Evolutionary conservation across 2,797 vertebrate genomes (phyloP), one percentile per base, ranked within the genome.

Genomic region (Lates japonicus): DNA sequence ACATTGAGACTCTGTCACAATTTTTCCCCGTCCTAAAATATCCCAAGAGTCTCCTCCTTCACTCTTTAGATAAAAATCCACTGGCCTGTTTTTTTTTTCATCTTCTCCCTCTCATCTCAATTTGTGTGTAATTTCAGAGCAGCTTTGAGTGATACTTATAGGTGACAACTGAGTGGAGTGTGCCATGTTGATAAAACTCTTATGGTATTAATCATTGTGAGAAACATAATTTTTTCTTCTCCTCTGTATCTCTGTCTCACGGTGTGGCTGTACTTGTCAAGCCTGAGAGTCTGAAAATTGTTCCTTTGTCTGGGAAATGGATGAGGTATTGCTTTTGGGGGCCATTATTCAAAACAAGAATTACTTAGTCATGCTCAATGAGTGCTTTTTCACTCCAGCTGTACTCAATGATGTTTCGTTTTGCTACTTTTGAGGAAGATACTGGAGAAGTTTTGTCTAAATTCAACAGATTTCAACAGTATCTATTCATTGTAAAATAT

Each of bases 141-240:
- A 16, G 57, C 52, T 41, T 31, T 54, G 48, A 52, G 71, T 33
- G 74, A 77, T 68, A 52, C 65, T 72, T 29, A 58, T 84, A 80
- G 88, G 84, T 86, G 73, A 84, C 60, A 60, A 80, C 52, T 71
- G n/a, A 69, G 61, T 54, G 51, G 59, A 48, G 41, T 57, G 54
- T 59, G 75, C 66, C 37, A 8, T 35, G 60, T 75, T 76, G 60
- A 42, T 80, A 60, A 80, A 29, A 82, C 64, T 62, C 60, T 76
- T 11, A 19, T 20, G 6, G 19, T 20, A 48, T 20, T 12, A 11
- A 39, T 19, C 31, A 0, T 63, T 3, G 14, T 35, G 46, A 52
- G 20, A 54, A 64, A 57, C n/a, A 57, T 58, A 13, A 37, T 1
- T 1, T 33, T 35, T 2, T 49, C 12, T 19, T 22, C 14, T 69